Evolutionary conservation across 2,797 vertebrate species (phyloP).

Genomic region (Eremophila alpestris): DNA sequence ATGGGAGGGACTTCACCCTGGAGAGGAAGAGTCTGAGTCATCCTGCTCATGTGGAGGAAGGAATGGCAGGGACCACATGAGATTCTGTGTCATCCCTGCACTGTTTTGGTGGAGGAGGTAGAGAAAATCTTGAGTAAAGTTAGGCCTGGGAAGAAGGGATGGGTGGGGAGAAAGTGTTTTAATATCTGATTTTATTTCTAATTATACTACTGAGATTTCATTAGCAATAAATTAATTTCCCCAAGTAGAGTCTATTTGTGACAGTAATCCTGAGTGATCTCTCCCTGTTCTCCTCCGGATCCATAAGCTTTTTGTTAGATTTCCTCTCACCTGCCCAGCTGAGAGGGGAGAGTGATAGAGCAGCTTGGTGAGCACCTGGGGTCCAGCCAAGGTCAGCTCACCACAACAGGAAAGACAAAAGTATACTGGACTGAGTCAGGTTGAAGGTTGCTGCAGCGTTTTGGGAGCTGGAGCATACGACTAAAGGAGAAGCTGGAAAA

Average conservation of each 20-base stretch:
- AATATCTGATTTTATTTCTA: not conserved
- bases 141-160: accelerated
- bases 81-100: not conserved
- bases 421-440: not conserved
- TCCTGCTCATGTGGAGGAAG: not conserved
- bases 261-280: not conserved
- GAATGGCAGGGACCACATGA: not conserved
- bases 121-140: not conserved
- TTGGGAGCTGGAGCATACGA: not conserved
- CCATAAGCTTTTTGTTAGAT: not conserved
- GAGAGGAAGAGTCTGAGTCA: not conserved
- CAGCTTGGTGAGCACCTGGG: not conserved
- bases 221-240: not conserved
- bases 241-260: not conserved
- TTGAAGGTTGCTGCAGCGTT: not conserved
- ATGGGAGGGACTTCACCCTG: not conserved
- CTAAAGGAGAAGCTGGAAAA: not conserved
- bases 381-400: not conserved
- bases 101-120: not conserved
- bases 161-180: not conserved
- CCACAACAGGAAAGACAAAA: not conserved
- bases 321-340: not conserved
- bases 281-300: not conserved
- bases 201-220: not conserved
- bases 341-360: not conserved